phyloP scores from a whole-genome alignment of 1,140 invertebrate genomes.

The Zaprionus africanus region DNA sequence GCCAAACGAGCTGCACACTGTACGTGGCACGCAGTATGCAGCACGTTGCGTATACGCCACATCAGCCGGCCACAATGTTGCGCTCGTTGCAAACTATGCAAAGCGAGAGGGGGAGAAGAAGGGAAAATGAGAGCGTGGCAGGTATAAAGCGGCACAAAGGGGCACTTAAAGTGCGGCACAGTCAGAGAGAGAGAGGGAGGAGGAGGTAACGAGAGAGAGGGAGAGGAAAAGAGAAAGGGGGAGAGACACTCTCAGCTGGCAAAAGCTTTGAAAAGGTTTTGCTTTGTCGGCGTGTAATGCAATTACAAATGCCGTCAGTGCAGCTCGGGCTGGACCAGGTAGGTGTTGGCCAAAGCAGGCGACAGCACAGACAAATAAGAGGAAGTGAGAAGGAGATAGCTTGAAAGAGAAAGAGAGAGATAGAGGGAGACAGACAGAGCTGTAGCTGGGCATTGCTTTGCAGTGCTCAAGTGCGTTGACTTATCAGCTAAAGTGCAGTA shows the following conservation, averaged over 20 bases:
- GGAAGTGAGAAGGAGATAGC: neutral
- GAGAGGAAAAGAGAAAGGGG: constrained; percentile 24
- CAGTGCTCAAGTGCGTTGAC: constrained; percentile 60
- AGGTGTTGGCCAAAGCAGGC: constrained; percentile 59
- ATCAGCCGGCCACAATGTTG: constrained; percentile 61
- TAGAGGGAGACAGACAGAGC: neutral
- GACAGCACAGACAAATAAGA: constrained; percentile 18
- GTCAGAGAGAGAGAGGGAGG: constrained; percentile 27
- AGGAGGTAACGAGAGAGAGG: constrained; percentile 25
- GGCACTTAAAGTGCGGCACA: constrained; percentile 71
- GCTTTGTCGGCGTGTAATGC: constrained; percentile 73
- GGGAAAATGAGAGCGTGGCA: neutral
- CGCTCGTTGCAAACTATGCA: constrained; percentile 36
- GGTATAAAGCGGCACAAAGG: constrained; percentile 65
- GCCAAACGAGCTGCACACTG: constrained; percentile 45
- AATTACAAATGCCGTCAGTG: constrained; percentile 70
- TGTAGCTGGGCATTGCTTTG: constrained; percentile 34
- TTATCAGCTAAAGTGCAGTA: constrained; percentile 81
- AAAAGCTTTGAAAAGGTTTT: constrained; percentile 60
- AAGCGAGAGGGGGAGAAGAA: constrained; percentile 1
- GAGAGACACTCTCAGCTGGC: constrained; percentile 21
- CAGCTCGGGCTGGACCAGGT: constrained; percentile 24
- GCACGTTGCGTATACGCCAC: constrained; percentile 57
- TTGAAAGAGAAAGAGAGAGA: constrained; percentile 1
- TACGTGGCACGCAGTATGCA: constrained; percentile 37